phyloP scores from a whole-genome alignment of 2,888 invertebrate species.

The Hydraecia micacea region DNA sequence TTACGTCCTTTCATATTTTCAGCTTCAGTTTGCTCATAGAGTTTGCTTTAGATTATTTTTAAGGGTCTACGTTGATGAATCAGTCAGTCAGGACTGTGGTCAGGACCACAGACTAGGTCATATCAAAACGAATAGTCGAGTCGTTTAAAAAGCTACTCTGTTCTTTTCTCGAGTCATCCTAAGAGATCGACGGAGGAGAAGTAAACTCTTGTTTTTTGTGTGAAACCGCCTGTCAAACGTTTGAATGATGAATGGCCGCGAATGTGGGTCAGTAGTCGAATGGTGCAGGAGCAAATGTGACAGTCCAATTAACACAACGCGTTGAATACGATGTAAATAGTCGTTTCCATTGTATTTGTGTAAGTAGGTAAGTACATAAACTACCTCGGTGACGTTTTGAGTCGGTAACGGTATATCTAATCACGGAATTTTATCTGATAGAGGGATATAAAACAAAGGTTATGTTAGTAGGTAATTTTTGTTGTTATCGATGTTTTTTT shows the following conservation, averaged over 20 bases:
- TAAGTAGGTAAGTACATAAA: slow-evolving; percentile 3
- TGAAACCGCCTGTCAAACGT: slow-evolving; percentile 48
- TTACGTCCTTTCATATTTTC: not conserved
- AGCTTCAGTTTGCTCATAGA: slow-evolving; percentile 6
- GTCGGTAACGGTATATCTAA: slow-evolving; percentile 44
- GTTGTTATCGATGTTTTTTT: not conserved
- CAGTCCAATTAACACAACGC: slow-evolving; percentile 72
- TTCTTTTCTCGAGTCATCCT: slow-evolving; percentile 34
- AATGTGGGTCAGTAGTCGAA: slow-evolving; percentile 76
- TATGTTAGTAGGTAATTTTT: not conserved
- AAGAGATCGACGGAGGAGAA: slow-evolving; percentile 35
- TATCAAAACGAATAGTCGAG: slow-evolving; percentile 2
- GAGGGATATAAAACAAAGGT: slow-evolving; percentile 3
- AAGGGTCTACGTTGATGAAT: not conserved
- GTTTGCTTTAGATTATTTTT: no score
- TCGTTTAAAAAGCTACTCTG: slow-evolving; percentile 8
- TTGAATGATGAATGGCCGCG: slow-evolving; percentile 69
- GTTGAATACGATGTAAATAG: slow-evolving; percentile 37
- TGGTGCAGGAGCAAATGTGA: slow-evolving; percentile 72
- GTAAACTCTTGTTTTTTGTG: slow-evolving; percentile 50
- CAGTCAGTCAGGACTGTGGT: no score
- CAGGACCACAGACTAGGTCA: no score
- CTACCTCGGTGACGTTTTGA: slow-evolving; percentile 16
- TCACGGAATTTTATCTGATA: slow-evolving; percentile 29
- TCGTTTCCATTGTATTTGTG: slow-evolving; percentile 27